Percentiles rank a stretch among this genome's conserved stretches.
Conservation (phyloP, 2,113 vertebrate species). For the Columba livia region DNA sequence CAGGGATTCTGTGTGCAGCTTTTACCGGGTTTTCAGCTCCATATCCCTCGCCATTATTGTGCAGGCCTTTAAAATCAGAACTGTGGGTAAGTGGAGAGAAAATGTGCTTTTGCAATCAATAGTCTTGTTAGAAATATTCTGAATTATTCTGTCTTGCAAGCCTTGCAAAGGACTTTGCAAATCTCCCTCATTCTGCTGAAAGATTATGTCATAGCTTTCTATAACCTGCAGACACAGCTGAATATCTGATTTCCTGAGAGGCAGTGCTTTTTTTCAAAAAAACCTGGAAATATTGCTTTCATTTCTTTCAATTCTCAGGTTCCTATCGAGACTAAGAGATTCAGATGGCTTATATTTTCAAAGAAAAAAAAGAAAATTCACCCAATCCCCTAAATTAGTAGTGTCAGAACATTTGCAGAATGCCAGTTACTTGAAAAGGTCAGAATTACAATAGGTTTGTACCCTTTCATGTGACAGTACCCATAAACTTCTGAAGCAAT, state of each 20-base stretch:
- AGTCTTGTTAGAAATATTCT: constrained; percentile 38
- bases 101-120: constrained; percentile 50
- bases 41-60: constrained; percentile 10
- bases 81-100: constrained; percentile 11
- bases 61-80: constrained; percentile 40
- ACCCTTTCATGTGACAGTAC: neutral
- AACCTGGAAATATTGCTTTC: constrained; percentile 8
- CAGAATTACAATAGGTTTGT: neutral
- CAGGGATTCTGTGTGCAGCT: constrained; percentile 24
- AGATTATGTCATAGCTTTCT: neutral
- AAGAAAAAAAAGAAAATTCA: neutral
- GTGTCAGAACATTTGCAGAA: neutral
- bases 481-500: neutral
- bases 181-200: neutral
- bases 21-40: constrained; percentile 6
- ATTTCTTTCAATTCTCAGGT: neutral
- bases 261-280: neutral
- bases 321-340: neutral
- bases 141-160: constrained; percentile 35
- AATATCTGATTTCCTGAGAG: constrained; percentile 11
- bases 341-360: neutral
- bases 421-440: neutral
- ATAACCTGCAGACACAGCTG: neutral
- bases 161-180: neutral
- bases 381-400: neutral